Evolutionary conservation across 2,888 invertebrate genomes (phyloP).

Genomic region (Unio delphinus): DNA sequence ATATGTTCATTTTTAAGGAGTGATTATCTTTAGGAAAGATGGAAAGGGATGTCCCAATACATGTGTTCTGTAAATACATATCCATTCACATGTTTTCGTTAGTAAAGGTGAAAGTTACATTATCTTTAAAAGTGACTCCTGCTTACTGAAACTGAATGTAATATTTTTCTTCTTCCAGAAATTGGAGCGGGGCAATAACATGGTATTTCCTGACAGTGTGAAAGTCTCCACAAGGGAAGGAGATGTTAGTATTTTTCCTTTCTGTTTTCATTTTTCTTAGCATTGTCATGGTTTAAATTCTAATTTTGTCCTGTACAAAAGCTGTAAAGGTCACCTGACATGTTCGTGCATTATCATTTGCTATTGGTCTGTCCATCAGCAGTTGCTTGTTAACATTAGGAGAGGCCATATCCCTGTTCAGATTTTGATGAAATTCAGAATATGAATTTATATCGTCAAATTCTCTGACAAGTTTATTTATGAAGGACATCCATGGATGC

Average conservation of each 20-base stretch:
- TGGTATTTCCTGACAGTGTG: slow-evolving; percentile 87
- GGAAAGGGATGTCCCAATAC: too few species aligned
- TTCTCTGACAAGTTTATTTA: not conserved
- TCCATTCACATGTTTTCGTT: too few species aligned
- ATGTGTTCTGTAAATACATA: too few species aligned
- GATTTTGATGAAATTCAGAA: not conserved
- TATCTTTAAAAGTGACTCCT: too few species aligned
- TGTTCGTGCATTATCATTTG: not conserved
- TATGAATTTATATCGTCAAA: too few species aligned
- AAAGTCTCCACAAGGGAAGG: slow-evolving; percentile 88
- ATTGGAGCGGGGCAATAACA: slow-evolving; percentile 70
- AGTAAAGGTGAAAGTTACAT: too few species aligned
- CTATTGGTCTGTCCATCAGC: too few species aligned
- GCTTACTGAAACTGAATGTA: too few species aligned
- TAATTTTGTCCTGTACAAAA: not conserved
- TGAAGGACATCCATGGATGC: too few species aligned
- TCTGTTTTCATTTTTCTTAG: not conserved
- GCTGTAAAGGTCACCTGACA: not conserved
- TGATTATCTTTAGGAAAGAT: too few species aligned
- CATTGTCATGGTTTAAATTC: not conserved
- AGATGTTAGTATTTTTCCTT: slow-evolving; percentile 69
- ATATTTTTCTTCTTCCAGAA: slow-evolving; percentile 55
- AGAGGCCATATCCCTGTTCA: not conserved
- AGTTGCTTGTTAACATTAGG: not conserved
- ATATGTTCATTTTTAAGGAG: too few species aligned